Conservation (phyloP, 2,113 vertebrate genomes). For the mouse (Mus musculus) region GRCm39 chr19:37988501-37989000, state of each 20-base stretch:
- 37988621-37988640: not conserved
- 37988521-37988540: not conserved
- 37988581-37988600: not conserved
- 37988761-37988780: not conserved
- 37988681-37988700: not conserved
- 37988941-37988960: not conserved
- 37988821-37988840: not conserved
- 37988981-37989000: too few species aligned
- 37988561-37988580: not conserved
- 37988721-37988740: not conserved
- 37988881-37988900: not conserved
- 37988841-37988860: not conserved
- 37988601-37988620: not conserved
- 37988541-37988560: not conserved
- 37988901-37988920: not conserved
- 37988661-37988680: not conserved
- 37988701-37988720: not conserved
- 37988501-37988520: not conserved
- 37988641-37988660: not conserved
- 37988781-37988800: not conserved
- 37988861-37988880: not conserved
- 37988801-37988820: not conserved
- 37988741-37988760: not conserved
- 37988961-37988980: not conserved
- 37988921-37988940: not conserved